Evolutionary conservation across 2,113 vertebrate genomes (phyloP), one percentile per base, ranked within the genome.

Genomic region (Propithecus coquereli): DNA sequence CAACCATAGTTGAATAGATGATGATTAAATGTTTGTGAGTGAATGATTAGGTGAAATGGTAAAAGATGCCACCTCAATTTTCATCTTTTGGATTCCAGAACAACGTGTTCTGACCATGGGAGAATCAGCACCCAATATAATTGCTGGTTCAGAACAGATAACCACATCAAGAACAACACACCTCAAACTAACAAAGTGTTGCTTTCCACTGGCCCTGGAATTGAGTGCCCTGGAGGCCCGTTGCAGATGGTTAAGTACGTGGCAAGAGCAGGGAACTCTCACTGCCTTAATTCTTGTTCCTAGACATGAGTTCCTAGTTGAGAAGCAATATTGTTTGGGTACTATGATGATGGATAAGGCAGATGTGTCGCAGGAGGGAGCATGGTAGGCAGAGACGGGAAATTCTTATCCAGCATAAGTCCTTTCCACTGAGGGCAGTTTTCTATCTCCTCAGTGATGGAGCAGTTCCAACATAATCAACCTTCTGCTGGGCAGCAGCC

Each of bases 211-310:
- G 0, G 77, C 4, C 40, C 70, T 65, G 59, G n/a, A 70, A 52
- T 52, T 9, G 12, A 40, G 5, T 30, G 6, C 40, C n/a, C 27
- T 59, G 5, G 6, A 1, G 0, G 63, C 14, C 18, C n/a, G n/a
- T 6, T 12, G 34, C 8, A 23, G 66, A 32, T 61, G 16, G 22
- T 59, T 45, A 70, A 23, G 18, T 16, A 34, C 34, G 11, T 66
- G 40, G 7, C 22, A 88, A 85, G 43, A 85, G 18, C 23, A 30
- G 50, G 43, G 12, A 81, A 18, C 9, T 27, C 4, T 6, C 45
- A 25, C 18, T 37, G 6, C 12, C 18, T 80, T 68, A n/a, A 63
- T 80, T 79, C 43, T 90, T 68, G 11, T 47, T 22, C 25, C 8
- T 37, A 32, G 30, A 52, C 14, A 10, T 8, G 71, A 54, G 0